These are phyloP conservation scores for Lindbergichthys nudifrons DNA, from an alignment of 2,797 vertebrate genomes.

Conservation along the genomic window DNA sequence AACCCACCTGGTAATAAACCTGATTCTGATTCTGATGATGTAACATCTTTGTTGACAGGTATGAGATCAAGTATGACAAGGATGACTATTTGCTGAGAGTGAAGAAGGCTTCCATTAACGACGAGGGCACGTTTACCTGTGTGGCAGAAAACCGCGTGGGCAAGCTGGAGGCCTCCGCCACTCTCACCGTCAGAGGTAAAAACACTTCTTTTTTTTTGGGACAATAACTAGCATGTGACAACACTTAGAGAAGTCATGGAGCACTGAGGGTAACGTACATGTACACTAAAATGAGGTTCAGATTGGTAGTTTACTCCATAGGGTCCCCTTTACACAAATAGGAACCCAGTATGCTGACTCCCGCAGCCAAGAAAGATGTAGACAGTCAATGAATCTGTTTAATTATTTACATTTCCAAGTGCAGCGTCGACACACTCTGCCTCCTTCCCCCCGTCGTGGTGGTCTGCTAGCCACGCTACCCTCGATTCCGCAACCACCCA, in stretches of 20 bases:
- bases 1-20: too few relatives aligned
- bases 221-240: constrained; percentile 19
- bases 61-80: constrained; percentile 96
- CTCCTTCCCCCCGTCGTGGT: constrained; percentile 19
- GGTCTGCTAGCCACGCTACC: constrained; percentile 72
- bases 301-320: constrained; percentile 30
- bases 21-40: neutral
- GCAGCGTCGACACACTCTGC: constrained; percentile 58
- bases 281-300: constrained; percentile 17
- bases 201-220: neutral
- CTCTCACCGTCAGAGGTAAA: constrained; percentile 95
- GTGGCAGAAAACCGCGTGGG: constrained; percentile 97
- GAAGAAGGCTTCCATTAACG: constrained; percentile 89
- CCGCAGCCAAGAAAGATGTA: constrained; percentile 51
- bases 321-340: constrained; percentile 46
- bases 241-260: constrained; percentile 13
- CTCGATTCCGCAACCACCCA: constrained; percentile 72
- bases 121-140: constrained; percentile 94
- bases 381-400: constrained; percentile 78
- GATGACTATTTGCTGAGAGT: constrained; percentile 96
- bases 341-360: constrained; percentile 51
- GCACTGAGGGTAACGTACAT: constrained; percentile 12
- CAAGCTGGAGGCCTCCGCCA: constrained; percentile 93
- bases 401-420: constrained; percentile 83
- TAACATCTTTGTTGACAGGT: constrained; percentile 81